A percentile compares a stretch with the other conserved stretches of the same genome.
Evolutionary conservation across 2,888 invertebrate genomes (phyloP).

Genomic region (Anorthoa munda): DNA sequence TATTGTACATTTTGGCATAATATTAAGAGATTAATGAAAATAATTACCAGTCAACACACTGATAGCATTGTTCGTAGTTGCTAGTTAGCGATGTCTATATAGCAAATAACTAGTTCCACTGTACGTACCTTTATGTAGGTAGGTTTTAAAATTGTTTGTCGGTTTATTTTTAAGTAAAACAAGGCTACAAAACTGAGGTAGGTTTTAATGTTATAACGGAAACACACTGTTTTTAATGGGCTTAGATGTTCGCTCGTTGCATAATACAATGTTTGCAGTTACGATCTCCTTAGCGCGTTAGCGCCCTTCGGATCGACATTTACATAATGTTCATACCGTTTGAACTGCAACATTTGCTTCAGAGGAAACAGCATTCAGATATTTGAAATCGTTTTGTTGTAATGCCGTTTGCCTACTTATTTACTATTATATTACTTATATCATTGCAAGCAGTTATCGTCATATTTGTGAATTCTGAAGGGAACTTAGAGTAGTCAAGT

Average conservation of each 20-base stretch:
- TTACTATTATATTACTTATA: too few relatives aligned
- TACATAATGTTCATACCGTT: constrained; percentile 26
- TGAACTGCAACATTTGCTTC: constrained; percentile 10
- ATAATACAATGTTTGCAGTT: constrained; percentile 26
- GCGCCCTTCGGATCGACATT: constrained; percentile 30
- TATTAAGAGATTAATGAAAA: too few relatives aligned
- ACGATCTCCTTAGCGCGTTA: constrained; percentile 18
- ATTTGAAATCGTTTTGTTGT: neutral
- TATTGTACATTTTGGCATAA: too few relatives aligned
- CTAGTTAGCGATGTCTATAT: too few relatives aligned
- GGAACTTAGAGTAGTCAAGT: too few relatives aligned
- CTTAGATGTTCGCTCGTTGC: neutral
- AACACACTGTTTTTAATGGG: constrained; percentile 4
- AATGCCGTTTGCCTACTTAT: too few relatives aligned
- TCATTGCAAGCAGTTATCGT: neutral
- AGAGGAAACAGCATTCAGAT: constrained; percentile 19
- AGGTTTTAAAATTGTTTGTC: too few relatives aligned
- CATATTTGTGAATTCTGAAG: neutral
- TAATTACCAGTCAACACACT: too few relatives aligned
- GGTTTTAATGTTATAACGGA: neutral
- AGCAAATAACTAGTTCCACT: too few relatives aligned
- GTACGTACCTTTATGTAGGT: too few relatives aligned
- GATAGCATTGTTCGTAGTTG: too few relatives aligned
- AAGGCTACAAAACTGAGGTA: neutral
- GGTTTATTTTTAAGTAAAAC: neutral